Base-by-base conservation (phyloP, 2,797 vertebrate genomes). In the Eospalax fontanierii region DNA sequence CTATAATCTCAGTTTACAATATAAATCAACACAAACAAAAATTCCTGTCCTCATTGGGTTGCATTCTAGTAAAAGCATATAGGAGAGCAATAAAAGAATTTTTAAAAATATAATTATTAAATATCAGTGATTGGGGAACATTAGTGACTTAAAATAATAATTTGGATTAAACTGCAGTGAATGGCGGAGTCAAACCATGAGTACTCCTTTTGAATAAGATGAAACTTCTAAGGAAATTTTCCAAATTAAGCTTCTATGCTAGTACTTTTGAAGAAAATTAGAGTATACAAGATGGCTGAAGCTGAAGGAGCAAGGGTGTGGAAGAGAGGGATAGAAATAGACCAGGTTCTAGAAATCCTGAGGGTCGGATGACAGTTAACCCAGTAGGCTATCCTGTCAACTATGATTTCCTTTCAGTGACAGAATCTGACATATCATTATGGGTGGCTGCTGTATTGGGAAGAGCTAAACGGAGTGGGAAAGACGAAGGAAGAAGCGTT, bases 81-180 rank as follows among this genome's bases (percentile, higher is more conserved):
- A 76, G 12, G 61, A 54, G 66, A 54, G 33, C 89, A 80, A 91
- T 26, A 73, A 74, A 71, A 65, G 28, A 57, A 70, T 12, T n/a
- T n/a, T n/a, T 80, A 92, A 79, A 89, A 46, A 61, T 40, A 38
- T 33, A 71, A n/a, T 75, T 61, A 46, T 70, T 86, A 93, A 33
- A 80, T 38, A 46, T 19, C 80, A 84, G 79, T 82, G 35, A 26
- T 70, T 73, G 40, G 43, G 18, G 6, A n/a, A 38, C 7, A 2
- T 10, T 43, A 88, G 7, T 66, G 43, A 93, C 91, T 94, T 93
- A 92, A 93, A 84, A 70, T 35, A 87, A 30, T 35, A 87, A 89
- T 18, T 61, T 68, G 26, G 14, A 19, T 54, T 73, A 91, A 78
- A 79, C 11, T 6, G 82, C 74, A 86, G 1, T 79, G 59, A 90